Conservation (phyloP, 2,113 vertebrate species). For the Cricetomys ansorgei region DNA sequence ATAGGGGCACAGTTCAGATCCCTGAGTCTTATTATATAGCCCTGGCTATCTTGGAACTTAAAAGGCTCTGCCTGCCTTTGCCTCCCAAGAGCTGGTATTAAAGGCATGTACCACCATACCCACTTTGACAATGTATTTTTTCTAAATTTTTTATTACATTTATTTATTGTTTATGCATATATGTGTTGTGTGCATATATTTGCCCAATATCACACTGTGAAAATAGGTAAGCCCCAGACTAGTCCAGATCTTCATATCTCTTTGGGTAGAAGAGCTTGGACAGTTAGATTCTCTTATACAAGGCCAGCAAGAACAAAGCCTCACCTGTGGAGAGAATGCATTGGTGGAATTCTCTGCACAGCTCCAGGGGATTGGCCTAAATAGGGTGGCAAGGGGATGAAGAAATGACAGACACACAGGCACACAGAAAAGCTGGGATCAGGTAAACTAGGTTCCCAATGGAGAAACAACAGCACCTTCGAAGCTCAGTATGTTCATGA, state of each 20-base stretch:
- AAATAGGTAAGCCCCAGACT: neutral
- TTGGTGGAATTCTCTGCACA: conserved; percentile 72
- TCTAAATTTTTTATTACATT: neutral
- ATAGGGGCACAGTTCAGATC: neutral
- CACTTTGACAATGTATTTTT: neutral
- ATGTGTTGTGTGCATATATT: neutral
- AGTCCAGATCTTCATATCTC: neutral
- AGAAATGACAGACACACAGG: neutral
- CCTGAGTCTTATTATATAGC: neutral
- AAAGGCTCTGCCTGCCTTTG: neutral
- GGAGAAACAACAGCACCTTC: neutral
- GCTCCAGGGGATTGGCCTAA: neutral
- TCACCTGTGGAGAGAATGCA: neutral
- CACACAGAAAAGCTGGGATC: neutral
- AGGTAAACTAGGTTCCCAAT: neutral
- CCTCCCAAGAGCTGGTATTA: neutral
- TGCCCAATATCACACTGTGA: neutral
- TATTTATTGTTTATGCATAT: neutral
- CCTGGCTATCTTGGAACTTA: neutral
- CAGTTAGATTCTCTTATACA: neutral
- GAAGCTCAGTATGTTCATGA: neutral
- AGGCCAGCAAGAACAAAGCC: neutral
- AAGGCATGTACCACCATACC: neutral
- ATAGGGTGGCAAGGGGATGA: neutral
- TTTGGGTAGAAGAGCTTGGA: neutral